phyloP scores from a whole-genome alignment of 1,140 invertebrate genomes.

The Hormaphis cornu region DNA sequence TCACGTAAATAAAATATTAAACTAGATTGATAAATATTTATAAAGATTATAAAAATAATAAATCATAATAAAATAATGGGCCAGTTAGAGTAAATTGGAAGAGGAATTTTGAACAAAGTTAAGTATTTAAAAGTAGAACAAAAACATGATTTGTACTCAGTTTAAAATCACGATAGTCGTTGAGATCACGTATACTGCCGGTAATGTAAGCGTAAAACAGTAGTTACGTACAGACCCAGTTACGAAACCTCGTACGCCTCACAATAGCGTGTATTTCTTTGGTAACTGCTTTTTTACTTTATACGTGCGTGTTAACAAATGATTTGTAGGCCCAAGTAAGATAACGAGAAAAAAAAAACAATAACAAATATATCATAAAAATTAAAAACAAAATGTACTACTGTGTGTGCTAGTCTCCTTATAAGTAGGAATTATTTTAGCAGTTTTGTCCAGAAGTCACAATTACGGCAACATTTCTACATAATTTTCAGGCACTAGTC shows the following conservation, averaged over 20 bases:
- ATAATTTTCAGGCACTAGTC: constrained; percentile 94
- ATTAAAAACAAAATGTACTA: constrained; percentile 20
- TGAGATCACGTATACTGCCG: constrained; percentile 10
- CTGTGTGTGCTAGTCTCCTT: not conserved
- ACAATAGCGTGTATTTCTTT: constrained; percentile 19
- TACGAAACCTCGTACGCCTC: not conserved
- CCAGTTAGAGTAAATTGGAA: not conserved
- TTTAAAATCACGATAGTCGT: not conserved
- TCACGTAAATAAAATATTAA: constrained; percentile 7
- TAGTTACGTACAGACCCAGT: not conserved
- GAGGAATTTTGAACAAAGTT: not conserved
- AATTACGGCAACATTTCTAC: constrained; percentile 71
- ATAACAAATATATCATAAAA: constrained; percentile 21
- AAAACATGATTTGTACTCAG: constrained; percentile 10
- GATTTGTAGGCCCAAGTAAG: constrained; percentile 10
- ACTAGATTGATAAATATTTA: not conserved
- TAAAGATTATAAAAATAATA: not conserved
- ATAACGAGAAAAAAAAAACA: constrained; percentile 26
- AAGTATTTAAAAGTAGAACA: not conserved
- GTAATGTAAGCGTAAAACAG: not conserved
- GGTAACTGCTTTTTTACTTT: constrained; percentile 1
- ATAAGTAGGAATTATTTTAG: not conserved
- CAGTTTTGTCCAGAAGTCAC: not conserved
- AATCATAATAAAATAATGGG: constrained; percentile 11
- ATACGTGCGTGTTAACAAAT: constrained; percentile 25